Evolutionary conservation across 35 echinoderm and acorn worm genomes (phyloP).

Genomic region (Ophioderma brevispina): DNA sequence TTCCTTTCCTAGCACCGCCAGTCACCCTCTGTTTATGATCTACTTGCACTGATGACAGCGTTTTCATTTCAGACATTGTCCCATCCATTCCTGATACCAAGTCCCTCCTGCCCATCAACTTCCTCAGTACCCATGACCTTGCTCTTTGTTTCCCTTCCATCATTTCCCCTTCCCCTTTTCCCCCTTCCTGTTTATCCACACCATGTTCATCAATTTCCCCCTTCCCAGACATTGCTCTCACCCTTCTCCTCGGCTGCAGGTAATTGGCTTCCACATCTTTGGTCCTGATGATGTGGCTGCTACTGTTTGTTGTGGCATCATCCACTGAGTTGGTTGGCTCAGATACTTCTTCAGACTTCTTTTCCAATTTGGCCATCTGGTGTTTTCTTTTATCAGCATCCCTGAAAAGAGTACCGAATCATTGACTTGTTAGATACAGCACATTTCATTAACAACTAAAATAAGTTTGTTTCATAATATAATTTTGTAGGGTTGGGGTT

Average conservation of each 20-base stretch:
- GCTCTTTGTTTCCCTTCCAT: not conserved
- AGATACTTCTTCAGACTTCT: constrained; percentile 52
- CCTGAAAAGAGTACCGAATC: too few relatives aligned
- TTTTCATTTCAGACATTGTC: not conserved
- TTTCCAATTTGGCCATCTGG: constrained; percentile 46
- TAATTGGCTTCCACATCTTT: constrained; percentile 47
- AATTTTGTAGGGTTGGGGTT: too few relatives aligned
- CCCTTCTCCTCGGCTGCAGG: constrained; percentile 29
- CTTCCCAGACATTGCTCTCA: not conserved
- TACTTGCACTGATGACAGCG: not conserved
- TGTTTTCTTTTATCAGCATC: constrained; percentile 95
- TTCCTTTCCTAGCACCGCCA: not conserved
- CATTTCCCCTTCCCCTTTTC: not conserved
- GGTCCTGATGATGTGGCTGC: constrained; percentile 41
- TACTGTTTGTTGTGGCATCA: constrained; percentile 20
- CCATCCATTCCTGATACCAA: not conserved
- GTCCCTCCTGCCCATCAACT: not conserved
- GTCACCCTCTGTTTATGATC: not conserved
- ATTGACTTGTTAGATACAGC: too few relatives aligned
- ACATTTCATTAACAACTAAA: too few relatives aligned
- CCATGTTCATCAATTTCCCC: not conserved
- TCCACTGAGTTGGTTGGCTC: constrained; percentile 61
- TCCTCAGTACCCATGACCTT: not conserved
- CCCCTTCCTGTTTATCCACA: not conserved
- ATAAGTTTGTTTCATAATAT: too few relatives aligned